Percentiles rank a stretch among this genome's conserved stretches.
These are phyloP conservation scores for Drosophila helvetica DNA, from an alignment of 2,888 invertebrate genomes.

Conservation along the genomic window DNA sequence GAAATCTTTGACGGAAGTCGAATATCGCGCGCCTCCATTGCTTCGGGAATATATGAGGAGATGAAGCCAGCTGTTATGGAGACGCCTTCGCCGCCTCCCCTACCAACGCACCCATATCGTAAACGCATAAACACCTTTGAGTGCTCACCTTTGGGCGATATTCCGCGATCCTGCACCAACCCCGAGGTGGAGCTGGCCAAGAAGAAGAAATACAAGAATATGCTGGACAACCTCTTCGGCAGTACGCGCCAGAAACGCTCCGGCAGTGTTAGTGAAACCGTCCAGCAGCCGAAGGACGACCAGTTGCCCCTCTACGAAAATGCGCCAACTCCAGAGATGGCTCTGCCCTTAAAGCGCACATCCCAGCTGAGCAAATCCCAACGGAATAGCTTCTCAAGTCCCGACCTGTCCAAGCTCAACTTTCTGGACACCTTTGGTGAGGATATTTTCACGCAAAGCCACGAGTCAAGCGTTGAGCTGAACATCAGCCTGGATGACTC, in stretches of 20 bases:
- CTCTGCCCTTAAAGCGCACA: conserved; percentile 23
- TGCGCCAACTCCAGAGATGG: conserved; percentile 59
- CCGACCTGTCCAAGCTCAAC: conserved; percentile 82
- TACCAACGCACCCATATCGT: conserved; percentile 81
- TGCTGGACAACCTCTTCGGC: conserved; percentile 81
- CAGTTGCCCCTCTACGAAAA: conserved; percentile 58
- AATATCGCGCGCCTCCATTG: conserved; percentile 80
- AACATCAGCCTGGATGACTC: conserved; percentile 77
- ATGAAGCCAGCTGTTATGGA: conserved; percentile 81
- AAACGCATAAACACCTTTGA: conserved; percentile 83
- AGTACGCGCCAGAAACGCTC: conserved; percentile 74
- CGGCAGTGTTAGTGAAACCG: conserved; percentile 75
- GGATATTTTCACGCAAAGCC: conserved; percentile 60
- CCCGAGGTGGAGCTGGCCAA: conserved; percentile 83
- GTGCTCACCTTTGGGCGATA: conserved; percentile 63
- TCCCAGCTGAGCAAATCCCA: conserved; percentile 63
- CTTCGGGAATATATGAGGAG: conserved; percentile 84
- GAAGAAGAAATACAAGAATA: conserved; percentile 81
- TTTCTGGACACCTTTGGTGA: conserved; percentile 76
- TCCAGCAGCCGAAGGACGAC: conserved; percentile 22
- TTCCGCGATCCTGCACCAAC: conserved; percentile 83
- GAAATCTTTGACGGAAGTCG: conserved; percentile 82
- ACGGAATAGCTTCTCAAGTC: conserved; percentile 84
- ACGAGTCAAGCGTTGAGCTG: conserved; percentile 61
- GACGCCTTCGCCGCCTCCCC: conserved; percentile 69